A percentile compares a stretch with the other conserved stretches of the same genome.
These are phyloP conservation scores for Hemicentrotus pulcherrimus DNA, from an alignment of 35 echinoderm and acorn worm species.

Conservation along the genomic window DNA sequence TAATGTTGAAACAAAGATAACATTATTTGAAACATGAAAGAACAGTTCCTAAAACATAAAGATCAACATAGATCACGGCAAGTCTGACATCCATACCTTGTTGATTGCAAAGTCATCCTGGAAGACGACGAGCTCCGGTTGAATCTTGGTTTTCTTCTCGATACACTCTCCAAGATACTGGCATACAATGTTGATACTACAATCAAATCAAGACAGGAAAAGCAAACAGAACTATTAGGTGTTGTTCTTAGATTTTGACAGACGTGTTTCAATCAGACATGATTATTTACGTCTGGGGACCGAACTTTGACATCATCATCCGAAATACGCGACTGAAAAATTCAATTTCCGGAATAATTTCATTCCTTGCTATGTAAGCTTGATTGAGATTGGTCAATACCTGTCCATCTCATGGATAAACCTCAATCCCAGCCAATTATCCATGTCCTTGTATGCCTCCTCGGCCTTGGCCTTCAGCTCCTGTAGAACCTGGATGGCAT, in stretches of 20 bases:
- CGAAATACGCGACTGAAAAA: too few relatives aligned
- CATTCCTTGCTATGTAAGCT: background rate
- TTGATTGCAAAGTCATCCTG: slow-evolving; percentile 95
- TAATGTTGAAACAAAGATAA: too few relatives aligned
- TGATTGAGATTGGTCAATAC: slow-evolving; percentile 53
- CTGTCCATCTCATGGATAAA: slow-evolving; percentile 94
- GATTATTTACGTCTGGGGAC: too few relatives aligned
- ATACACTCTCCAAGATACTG: slow-evolving; percentile 73
- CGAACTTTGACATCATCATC: too few relatives aligned
- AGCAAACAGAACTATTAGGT: background rate
- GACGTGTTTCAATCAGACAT: too few relatives aligned
- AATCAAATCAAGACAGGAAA: slow-evolving; percentile 17
- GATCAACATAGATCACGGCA: background rate
- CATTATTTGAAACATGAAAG: too few relatives aligned
- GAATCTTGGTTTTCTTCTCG: slow-evolving; percentile 81
- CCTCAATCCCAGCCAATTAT: slow-evolving; percentile 91
- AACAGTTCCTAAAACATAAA: too few relatives aligned
- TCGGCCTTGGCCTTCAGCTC: slow-evolving; percentile 85
- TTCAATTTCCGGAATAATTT: too few relatives aligned
- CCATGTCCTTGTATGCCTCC: slow-evolving; percentile 89
- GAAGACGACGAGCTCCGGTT: slow-evolving; percentile 73
- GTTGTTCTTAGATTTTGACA: background rate
- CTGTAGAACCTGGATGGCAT: slow-evolving; percentile 90
- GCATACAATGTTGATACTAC: slow-evolving; percentile 82
- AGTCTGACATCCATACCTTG: slow-evolving; percentile 59